phyloP scores from a whole-genome alignment of 2,113 vertebrate genomes.

The Syrmaticus mikado region DNA sequence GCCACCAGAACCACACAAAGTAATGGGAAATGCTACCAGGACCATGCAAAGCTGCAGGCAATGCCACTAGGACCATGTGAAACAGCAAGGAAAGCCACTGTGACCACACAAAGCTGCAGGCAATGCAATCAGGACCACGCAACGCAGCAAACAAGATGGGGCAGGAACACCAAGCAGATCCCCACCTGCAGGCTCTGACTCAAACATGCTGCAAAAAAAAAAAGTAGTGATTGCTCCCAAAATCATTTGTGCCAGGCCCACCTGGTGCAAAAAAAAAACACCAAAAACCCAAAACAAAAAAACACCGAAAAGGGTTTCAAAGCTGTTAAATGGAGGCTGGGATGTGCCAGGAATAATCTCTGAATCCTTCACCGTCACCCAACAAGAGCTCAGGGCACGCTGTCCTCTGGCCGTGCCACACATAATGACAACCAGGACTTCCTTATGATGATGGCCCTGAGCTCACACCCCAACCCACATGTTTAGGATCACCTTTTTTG shows the following conservation, averaged over 20 bases:
- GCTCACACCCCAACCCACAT: not conserved
- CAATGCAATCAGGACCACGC: too few relatives aligned
- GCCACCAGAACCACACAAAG: not conserved
- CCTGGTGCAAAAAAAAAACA: not conserved
- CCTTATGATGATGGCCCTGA: not conserved
- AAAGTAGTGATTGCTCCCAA: not conserved
- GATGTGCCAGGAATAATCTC: not conserved
- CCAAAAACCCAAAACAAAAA: too few relatives aligned
- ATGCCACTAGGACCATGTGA: too few relatives aligned
- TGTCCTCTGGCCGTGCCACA: not conserved
- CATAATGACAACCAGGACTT: conserved; percentile 26
- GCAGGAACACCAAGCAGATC: conserved; percentile 39
- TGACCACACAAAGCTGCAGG: too few relatives aligned
- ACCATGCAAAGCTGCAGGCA: too few relatives aligned
- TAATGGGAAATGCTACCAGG: too few relatives aligned
- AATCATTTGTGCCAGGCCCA: not conserved
- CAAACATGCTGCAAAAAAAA: not conserved
- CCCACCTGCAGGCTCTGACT: not conserved
- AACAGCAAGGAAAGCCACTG: too few relatives aligned
- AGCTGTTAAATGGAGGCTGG: not conserved
- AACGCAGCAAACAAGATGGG: conserved; percentile 22
- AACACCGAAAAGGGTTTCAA: not conserved
- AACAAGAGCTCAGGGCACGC: not conserved
- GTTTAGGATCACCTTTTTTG: not conserved
- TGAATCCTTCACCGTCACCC: not conserved